Evolutionary conservation across 2,797 vertebrate genomes (phyloP).

Genomic region (Malurus leucopterus): DNA sequence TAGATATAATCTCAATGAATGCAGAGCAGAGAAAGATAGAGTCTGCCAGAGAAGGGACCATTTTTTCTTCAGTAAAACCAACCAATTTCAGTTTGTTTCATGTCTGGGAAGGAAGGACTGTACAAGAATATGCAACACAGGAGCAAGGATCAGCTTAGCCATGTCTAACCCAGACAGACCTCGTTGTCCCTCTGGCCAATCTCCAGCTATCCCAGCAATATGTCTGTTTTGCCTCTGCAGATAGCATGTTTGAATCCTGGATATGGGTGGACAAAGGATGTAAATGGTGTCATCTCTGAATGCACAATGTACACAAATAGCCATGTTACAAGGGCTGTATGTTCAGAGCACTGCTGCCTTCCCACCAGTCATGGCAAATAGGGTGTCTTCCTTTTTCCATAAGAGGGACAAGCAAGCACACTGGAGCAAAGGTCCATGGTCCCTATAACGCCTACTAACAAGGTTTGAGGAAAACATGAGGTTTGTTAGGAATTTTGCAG

Average conservation of each 20-base stretch:
- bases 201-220: background rate
- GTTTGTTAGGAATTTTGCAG: background rate
- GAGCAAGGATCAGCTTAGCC: background rate
- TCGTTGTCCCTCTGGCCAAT: background rate
- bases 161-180: background rate
- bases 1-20: background rate
- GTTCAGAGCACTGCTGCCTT: background rate
- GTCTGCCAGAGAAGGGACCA: background rate
- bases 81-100: background rate
- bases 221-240: background rate
- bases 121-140: background rate
- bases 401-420: background rate
- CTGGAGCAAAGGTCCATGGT: rapidly evolving
- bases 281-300: background rate
- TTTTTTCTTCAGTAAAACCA: background rate
- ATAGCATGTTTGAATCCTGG: background rate
- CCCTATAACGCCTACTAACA: background rate
- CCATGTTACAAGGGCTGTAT: too few relatives aligned
- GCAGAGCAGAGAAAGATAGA: background rate
- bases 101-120: background rate
- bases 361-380: background rate
- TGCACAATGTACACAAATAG: background rate
- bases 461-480: background rate
- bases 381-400: background rate
- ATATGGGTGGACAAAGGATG: background rate